A percentile compares a stretch with the other conserved stretches of the same genome.
phyloP scores from a whole-genome alignment of 2,113 vertebrate genomes.

The Caretta caretta region DNA sequence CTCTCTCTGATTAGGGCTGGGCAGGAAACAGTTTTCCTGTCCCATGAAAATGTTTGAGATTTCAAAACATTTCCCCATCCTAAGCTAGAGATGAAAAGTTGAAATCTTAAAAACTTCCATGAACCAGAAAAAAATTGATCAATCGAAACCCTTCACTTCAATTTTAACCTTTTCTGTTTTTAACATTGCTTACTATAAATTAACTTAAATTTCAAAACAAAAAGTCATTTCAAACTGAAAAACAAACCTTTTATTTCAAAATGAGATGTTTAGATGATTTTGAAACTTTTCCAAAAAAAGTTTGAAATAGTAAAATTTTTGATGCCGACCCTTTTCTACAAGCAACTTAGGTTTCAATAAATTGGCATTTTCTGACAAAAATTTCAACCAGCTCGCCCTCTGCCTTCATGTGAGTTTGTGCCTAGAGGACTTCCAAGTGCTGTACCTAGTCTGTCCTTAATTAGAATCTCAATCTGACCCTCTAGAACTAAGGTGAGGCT shows the following conservation, averaged over 20 bases:
- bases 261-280: background rate
- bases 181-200: background rate
- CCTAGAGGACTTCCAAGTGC: background rate
- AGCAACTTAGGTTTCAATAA: background rate
- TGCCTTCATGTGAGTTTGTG: background rate
- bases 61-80: background rate
- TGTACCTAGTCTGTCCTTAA: slow-evolving; percentile 38
- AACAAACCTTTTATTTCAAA: slow-evolving; percentile 12
- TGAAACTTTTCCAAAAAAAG: background rate
- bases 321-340: background rate
- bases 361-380: slow-evolving; percentile 1
- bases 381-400: background rate
- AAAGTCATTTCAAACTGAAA: background rate
- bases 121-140: background rate
- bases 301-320: background rate
- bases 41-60: background rate
- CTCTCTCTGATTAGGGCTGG: accelerated
- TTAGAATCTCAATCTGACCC: slow-evolving; percentile 39
- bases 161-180: background rate
- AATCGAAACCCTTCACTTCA: background rate
- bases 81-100: background rate
- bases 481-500: slow-evolving; percentile 44
- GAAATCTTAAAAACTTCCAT: background rate
- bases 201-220: background rate
- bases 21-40: background rate